Base-by-base conservation (phyloP, 2,797 vertebrate genomes). In the Bufotes viridis region DNA sequence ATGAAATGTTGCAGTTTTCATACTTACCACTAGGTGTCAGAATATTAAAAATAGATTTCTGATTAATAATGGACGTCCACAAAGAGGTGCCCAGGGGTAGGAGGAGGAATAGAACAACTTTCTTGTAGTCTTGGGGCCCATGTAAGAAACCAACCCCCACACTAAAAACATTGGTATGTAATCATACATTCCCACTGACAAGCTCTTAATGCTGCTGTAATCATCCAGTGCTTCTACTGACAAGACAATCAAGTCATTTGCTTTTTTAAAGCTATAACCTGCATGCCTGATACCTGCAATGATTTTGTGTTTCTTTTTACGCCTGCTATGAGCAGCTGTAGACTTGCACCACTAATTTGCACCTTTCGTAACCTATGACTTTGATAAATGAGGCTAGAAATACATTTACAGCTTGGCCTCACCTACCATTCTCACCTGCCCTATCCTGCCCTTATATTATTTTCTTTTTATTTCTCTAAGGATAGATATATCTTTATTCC, bases 11-110 rank as follows among this genome's bases (percentile, higher is more conserved):
- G 74, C 49, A 53, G 74, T n/a, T n/a, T 53, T 53, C 42, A 76
- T n/a, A 76, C 74, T 53, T 76, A 22, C 74, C 74, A 53, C 74
- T 53, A 76, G 74, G 22, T 76, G 74, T 51, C 74, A 76, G 74
- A n/a, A 53, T 76, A n/a, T 76, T 0, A 53, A n/a, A 76, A 51
- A 76, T 5, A 20, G 4, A 76, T 22, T 4, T 18, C 9, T 51
- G 34, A 7, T 49, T 49, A 69, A 49, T 49, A 20, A 14, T 18
- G 72, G 3, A 22, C 22, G 17, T 76, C 42, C 58, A 60, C 58
- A 7, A 17, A 20, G 58, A 15, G 20, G 61, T 14, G 11, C 53
- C 42, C 53, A 13, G 34, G 2, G 20, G 34, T 12, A 49, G 70
- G 65, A 2, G 10, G 17, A 42, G 69, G 29, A 42, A 1, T 2